Percentiles rank a stretch among this genome's conserved stretches.
These are phyloP conservation scores for Poecilia gillii DNA, from an alignment of 2,797 vertebrate species.

Conservation along the genomic window DNA sequence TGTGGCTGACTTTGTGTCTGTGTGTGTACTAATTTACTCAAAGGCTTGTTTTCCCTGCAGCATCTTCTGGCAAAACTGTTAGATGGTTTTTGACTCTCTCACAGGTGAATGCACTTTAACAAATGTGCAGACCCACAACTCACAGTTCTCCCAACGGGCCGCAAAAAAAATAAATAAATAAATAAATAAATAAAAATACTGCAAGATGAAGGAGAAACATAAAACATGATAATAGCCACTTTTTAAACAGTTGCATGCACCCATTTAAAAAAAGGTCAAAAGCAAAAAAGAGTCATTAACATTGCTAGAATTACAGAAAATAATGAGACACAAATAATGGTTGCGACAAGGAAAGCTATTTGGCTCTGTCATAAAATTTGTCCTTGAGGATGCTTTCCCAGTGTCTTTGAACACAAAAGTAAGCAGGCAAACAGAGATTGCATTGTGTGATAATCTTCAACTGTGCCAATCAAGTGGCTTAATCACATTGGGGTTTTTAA, in stretches of 20 bases:
- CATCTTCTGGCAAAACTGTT: constrained; percentile 53
- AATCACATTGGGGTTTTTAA: constrained; percentile 78
- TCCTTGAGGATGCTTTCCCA: constrained; percentile 72
- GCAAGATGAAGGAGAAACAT: constrained; percentile 36
- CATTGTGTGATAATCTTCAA: constrained; percentile 68
- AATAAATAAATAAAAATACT: constrained; percentile 11
- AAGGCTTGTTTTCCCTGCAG: constrained; percentile 13
- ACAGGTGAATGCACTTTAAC: constrained; percentile 74
- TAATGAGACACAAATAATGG: constrained; percentile 34
- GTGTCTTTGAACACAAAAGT: constrained; percentile 72
- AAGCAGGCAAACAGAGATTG: constrained; percentile 65
- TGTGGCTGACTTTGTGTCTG: constrained; percentile 6
- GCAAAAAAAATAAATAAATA: constrained; percentile 5
- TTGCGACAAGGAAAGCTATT: constrained; percentile 19
- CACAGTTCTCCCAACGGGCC: constrained; percentile 39
- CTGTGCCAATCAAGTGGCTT: constrained; percentile 67
- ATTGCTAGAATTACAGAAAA: constrained; percentile 41
- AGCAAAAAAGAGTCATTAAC: constrained; percentile 48
- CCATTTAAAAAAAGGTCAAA: constrained; percentile 53
- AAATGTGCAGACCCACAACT: constrained; percentile 54
- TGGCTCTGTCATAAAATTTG: constrained; percentile 51
- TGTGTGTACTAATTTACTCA: constrained; percentile 18
- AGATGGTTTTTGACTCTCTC: constrained; percentile 50
- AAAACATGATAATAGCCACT: constrained; percentile 34
- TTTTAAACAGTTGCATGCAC: constrained; percentile 26